Conservation (phyloP, 2,797 vertebrate genomes). For the Pempheris klunzingeri region DNA sequence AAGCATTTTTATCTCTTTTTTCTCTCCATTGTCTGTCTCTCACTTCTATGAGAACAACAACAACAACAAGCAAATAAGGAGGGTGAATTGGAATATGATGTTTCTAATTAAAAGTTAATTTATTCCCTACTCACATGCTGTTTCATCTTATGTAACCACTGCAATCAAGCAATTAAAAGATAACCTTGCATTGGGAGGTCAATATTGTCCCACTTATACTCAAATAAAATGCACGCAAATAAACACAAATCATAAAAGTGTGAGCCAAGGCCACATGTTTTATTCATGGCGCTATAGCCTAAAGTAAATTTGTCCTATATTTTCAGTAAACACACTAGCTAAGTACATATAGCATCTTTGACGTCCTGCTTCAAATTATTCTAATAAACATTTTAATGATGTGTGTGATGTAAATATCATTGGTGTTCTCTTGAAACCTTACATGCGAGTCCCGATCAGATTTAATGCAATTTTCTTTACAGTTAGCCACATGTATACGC, state of each 20-base stretch:
- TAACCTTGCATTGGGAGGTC: constrained; percentile 65
- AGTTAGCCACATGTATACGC: background rate
- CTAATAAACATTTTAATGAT: constrained; percentile 44
- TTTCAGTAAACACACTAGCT: constrained; percentile 40
- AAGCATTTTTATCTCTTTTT: background rate
- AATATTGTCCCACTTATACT: constrained; percentile 62
- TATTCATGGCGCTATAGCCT: constrained; percentile 57
- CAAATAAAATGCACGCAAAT: constrained; percentile 61
- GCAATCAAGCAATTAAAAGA: constrained; percentile 76
- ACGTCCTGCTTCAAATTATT: constrained; percentile 35
- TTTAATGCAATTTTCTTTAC: background rate
- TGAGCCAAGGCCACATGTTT: constrained; percentile 54
- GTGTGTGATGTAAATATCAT: constrained; percentile 19
- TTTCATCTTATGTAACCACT: constrained; percentile 63
- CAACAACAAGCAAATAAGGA: constrained; percentile 61
- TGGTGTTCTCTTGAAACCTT: background rate
- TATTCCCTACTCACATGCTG: constrained; percentile 54
- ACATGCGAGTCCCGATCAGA: too few relatives aligned
- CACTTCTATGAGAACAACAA: constrained; percentile 44
- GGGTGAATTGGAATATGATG: constrained; percentile 70
- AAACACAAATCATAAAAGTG: constrained; percentile 52
- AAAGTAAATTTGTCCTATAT: constrained; percentile 54
- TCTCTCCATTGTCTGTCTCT: constrained; percentile 1
- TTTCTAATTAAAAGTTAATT: constrained; percentile 77
- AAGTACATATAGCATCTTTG: constrained; percentile 33